Conservation (phyloP, 1,140 invertebrate species). For the Polyergus mexicanus region DNA sequence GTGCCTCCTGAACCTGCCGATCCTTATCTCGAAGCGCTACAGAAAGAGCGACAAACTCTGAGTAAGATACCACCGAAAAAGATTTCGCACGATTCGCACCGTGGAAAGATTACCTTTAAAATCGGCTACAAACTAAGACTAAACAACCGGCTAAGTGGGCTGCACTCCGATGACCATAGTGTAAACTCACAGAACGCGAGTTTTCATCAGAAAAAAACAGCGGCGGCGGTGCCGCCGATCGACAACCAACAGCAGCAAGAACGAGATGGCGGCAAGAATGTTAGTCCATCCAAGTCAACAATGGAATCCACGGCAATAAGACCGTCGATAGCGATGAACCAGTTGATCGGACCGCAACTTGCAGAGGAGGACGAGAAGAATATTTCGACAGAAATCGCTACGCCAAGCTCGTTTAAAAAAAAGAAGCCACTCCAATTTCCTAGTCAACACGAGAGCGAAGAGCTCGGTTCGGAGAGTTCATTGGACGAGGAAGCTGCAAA, state of each 20-base stretch:
- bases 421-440: constrained; percentile 61
- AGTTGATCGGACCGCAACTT: constrained; percentile 17
- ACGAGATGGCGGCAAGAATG: background rate
- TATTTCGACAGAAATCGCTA: constrained; percentile 46
- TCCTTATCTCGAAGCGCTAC: constrained; percentile 83
- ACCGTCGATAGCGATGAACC: background rate
- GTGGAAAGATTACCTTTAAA: constrained; percentile 85
- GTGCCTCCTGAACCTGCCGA: constrained; percentile 79
- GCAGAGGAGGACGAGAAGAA: constrained; percentile 77
- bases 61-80: constrained; percentile 84
- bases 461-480: background rate
- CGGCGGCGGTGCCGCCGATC: too few species aligned
- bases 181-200: constrained; percentile 15
- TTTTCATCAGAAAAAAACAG: constrained; percentile 5
- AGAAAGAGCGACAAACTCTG: constrained; percentile 82
- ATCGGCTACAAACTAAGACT: constrained; percentile 82
- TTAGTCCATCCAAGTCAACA: background rate
- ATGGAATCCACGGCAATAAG: background rate
- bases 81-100: constrained; percentile 81
- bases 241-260: constrained; percentile 16
- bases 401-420: constrained; percentile 44
- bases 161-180: constrained; percentile 78
- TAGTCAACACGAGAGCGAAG: background rate
- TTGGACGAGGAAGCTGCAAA: constrained; percentile 46
- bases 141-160: constrained; percentile 81